Evolutionary conservation across 2,797 vertebrate species (phyloP), one percentile per base, ranked within the genome.

Genomic region (Pseudotriccus pelzelni): DNA sequence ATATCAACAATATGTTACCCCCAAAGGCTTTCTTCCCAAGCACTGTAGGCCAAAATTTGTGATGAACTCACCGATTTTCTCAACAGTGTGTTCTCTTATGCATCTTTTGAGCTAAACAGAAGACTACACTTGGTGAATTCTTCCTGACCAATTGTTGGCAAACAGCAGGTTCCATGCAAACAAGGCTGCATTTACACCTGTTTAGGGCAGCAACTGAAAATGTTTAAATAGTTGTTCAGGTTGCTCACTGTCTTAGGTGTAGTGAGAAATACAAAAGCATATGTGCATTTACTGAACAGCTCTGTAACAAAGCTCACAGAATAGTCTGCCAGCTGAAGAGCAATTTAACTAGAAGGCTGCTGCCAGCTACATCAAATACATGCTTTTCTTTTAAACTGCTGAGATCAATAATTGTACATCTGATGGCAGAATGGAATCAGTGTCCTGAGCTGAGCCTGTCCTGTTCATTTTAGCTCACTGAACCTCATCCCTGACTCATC

Each of bases 321-420:
- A 68, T 15, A 87, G 49, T 69, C 46, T 84, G 46, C 69, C 34
- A 84, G 62, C 44, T 86, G 83, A 86, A 37, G 20, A 92, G 82
- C 84, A 89, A 87, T 93, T 95, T 96, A 87, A 85, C 81, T 69
- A 84, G 68, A 88, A 93, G 60, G 43, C 72, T 95, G 69, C 86
- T 95, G 62, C 87, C 80, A 94, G 79, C 56, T 84, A 80, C 87
- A 89, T 86, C 59, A 86, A 95, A 92, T 90, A 49, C 49, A 63
- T 28, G 32, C 63, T 90, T 70, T 90, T 91, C 67, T 74, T 95
- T 87, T 78, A 90, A 91, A 76, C 80, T 84, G 49, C 84, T 94
- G 91, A 89, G 87, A 91, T 94, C 95, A 66, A 87, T 91, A 87
- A 68, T 19, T 84, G 55, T 83, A 77, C 68, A 30, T 76, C 83